phyloP scores from a whole-genome alignment of 2,797 vertebrate species.

The Macropus fuliginosus region DNA sequence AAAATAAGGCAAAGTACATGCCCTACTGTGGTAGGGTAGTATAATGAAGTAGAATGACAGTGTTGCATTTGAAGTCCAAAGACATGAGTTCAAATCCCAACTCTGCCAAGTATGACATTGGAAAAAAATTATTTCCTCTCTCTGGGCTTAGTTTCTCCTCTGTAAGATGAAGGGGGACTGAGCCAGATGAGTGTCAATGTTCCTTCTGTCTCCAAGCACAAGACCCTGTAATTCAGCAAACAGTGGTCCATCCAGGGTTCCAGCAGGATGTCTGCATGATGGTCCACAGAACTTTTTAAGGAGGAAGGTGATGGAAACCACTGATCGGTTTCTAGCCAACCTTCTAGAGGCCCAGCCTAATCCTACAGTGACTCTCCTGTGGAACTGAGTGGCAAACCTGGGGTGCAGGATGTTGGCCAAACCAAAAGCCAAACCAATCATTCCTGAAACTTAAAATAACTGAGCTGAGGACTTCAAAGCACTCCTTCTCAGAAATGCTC shows the following conservation, averaged over 20 bases:
- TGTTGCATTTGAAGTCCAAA: not conserved
- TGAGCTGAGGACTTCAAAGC: not conserved
- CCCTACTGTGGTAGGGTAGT: not conserved
- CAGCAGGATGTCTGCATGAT: not conserved
- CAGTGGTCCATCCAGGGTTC: not conserved
- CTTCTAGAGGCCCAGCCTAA: slow-evolving; percentile 1
- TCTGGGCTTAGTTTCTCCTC: not conserved
- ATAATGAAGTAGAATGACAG: not conserved
- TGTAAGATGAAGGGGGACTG: not conserved
- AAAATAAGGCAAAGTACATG: not conserved
- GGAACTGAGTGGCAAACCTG: not conserved
- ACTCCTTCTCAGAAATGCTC: slow-evolving; percentile 2
- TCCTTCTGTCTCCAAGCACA: not conserved
- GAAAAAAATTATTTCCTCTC: no score
- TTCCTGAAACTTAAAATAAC: slow-evolving; percentile 62
- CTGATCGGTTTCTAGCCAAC: not conserved
- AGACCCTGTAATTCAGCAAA: not conserved
- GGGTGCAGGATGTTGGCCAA: slow-evolving; percentile 33
- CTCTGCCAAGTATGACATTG: not conserved
- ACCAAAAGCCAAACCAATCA: not conserved
- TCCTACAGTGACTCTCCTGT: not conserved
- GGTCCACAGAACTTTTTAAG: not conserved
- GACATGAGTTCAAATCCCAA: not conserved
- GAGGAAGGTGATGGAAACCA: not conserved
- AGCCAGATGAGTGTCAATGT: not conserved